Evolutionary conservation across 1,140 invertebrate genomes (phyloP).

Genomic region (Scaptomyza hsui): DNA sequence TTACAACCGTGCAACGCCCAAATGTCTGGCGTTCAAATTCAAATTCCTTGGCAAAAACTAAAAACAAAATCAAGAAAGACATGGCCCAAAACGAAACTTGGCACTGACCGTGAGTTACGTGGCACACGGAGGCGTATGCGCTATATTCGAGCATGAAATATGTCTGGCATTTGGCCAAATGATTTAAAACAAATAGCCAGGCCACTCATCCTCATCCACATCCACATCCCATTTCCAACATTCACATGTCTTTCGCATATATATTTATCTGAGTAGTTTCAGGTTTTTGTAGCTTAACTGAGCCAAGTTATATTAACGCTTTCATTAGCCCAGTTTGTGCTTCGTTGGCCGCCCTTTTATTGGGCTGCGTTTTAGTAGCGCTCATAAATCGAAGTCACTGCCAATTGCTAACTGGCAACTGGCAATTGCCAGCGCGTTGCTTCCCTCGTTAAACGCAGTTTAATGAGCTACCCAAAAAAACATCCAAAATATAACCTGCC

Average conservation of each 20-base stretch:
- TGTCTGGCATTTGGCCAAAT: conserved; percentile 70
- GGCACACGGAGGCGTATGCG: conserved; percentile 70
- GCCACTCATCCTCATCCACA: conserved; percentile 15
- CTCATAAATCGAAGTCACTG: conserved; percentile 69
- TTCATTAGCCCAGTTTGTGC: conserved; percentile 77
- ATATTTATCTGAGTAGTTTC: background rate
- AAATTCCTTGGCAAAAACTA: conserved; percentile 58
- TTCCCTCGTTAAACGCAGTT: conserved; percentile 67
- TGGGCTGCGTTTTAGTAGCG: conserved; percentile 55
- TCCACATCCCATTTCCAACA: background rate
- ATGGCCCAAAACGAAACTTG: conserved; percentile 50
- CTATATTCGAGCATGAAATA: conserved; percentile 60
- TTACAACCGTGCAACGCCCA: conserved; percentile 84
- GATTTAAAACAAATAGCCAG: conserved; percentile 66
- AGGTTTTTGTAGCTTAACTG: background rate
- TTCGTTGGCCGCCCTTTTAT: conserved; percentile 55
- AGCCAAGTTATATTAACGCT: conserved; percentile 63
- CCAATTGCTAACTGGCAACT: conserved; percentile 36
- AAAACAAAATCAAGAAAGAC: conserved; percentile 28
- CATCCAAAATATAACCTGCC: background rate
- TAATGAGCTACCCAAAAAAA: conserved; percentile 59
- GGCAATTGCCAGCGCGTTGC: conserved; percentile 45
- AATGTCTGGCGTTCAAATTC: conserved; percentile 84
- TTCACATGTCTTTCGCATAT: conserved; percentile 14
- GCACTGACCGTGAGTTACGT: conserved; percentile 57